Conservation (phyloP, 2,113 vertebrate species). For the Paraplagusia blochii region DNA sequence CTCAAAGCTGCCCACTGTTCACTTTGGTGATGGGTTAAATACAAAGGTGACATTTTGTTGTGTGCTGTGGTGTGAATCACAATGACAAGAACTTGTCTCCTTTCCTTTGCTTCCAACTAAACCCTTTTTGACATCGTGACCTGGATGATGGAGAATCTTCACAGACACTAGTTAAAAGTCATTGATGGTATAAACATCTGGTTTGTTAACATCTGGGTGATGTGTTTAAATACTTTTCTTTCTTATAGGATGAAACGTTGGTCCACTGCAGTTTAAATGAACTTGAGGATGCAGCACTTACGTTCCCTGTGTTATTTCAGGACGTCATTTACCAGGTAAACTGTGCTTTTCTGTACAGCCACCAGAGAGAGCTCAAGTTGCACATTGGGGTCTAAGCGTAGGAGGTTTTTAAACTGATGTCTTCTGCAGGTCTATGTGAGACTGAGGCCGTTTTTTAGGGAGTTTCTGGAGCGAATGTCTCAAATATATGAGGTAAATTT, state of each 20-base stretch:
- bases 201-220: too few species aligned
- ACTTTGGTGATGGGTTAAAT: too few species aligned
- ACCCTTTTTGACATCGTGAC: too few species aligned
- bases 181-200: too few species aligned
- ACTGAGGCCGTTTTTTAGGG: conserved; percentile 96
- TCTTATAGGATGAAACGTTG: conserved; percentile 91
- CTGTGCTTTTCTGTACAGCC: not conserved
- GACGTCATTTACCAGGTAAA: conserved; percentile 98
- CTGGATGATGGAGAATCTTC: too few species aligned
- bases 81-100: too few species aligned
- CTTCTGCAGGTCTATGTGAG: conserved; percentile 89
- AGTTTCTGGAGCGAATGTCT: conserved; percentile 98
- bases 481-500: conserved; percentile 95
- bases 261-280: conserved; percentile 99
- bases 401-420: conserved; percentile 2
- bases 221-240: not conserved
- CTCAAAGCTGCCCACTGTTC: too few species aligned
- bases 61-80: too few species aligned
- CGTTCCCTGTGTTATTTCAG: conserved; percentile 98
- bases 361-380: conserved; percentile 42
- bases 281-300: conserved; percentile 96
- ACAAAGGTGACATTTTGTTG: too few species aligned
- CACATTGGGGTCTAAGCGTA: not conserved
- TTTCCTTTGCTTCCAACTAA: too few species aligned
- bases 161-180: too few species aligned